Conservation (phyloP, 2,888 invertebrate species). For the Molanna angustata region DNA sequence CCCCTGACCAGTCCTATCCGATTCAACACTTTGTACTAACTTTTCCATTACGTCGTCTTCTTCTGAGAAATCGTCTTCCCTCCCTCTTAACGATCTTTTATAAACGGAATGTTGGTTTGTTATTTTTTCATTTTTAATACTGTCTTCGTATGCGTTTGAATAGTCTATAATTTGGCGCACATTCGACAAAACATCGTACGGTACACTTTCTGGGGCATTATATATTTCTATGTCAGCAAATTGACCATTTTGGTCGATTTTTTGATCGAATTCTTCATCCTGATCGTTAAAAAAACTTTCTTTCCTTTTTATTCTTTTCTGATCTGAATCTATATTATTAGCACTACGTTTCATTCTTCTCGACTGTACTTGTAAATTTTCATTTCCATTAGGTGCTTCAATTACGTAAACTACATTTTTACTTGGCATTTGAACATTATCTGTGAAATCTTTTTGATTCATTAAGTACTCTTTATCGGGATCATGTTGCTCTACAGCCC, state of each 20-base stretch:
- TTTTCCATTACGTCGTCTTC: conserved; percentile 44
- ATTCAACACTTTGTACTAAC: conserved; percentile 39
- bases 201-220: conserved; percentile 24
- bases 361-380: conserved; percentile 36
- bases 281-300: conserved; percentile 20
- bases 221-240: conserved; percentile 29
- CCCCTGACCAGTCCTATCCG: conserved; percentile 36
- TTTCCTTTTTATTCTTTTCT: conserved; percentile 11
- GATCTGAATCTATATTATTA: conserved; percentile 3
- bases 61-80: conserved; percentile 38
- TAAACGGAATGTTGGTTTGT: conserved; percentile 27
- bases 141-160: conserved; percentile 30
- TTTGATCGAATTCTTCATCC: conserved; percentile 18
- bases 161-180: conserved; percentile 29
- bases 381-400: conserved; percentile 40
- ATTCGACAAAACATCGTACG: conserved; percentile 23
- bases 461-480: conserved; percentile 47
- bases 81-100: conserved; percentile 30
- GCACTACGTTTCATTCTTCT: conserved; percentile 39
- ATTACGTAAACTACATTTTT: conserved; percentile 54
- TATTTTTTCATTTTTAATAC: conserved; percentile 8
- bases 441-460: conserved; percentile 48
- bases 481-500: conserved; percentile 24
- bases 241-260: conserved; percentile 26
- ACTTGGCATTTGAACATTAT: conserved; percentile 55